Conservation (phyloP, 2,888 invertebrate genomes). For the Drosophila multiciliata region DNA sequence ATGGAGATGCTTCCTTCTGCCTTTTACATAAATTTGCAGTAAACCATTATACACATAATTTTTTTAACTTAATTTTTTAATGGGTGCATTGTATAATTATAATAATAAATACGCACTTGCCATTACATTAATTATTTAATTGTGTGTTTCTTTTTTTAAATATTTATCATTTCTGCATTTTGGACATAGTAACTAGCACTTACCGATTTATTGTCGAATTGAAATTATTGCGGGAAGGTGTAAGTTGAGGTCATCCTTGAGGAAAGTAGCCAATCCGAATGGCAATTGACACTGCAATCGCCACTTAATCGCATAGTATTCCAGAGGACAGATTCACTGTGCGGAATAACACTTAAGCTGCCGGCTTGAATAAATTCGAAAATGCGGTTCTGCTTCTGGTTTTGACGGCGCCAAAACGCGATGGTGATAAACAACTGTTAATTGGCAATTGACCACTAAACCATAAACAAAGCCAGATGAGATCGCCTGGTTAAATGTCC, state of each 20-base stretch:
- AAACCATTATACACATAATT: too few relatives aligned
- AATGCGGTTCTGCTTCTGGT: conserved; percentile 4
- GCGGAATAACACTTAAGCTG: conserved; percentile 17
- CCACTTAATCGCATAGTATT: conserved; percentile 1
- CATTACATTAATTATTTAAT: background rate
- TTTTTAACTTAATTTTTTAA: too few relatives aligned
- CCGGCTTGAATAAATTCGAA: conserved; percentile 18
- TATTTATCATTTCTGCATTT: background rate
- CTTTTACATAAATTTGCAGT: too few relatives aligned
- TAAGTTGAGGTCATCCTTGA: background rate
- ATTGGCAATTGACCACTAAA: conserved; percentile 47
- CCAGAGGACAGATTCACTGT: background rate
- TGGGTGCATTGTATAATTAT: too few relatives aligned
- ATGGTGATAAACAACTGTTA: conserved; percentile 38
- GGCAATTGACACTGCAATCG: background rate
- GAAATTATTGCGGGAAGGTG: background rate
- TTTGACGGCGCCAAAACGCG: background rate
- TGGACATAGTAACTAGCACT: conserved; percentile 1
- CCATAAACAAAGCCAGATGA: conserved; percentile 43
- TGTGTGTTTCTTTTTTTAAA: background rate
- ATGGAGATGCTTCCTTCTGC: too few relatives aligned
- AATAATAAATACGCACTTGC: background rate
- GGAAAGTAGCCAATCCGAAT: conserved; percentile 16
- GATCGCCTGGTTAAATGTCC: conserved; percentile 39
- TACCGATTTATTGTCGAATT: conserved; percentile 19